Percentiles rank a stretch among this genome's conserved stretches.
These are phyloP conservation scores for Pseudopipra pipra DNA, from an alignment of 2,113 vertebrate species.

Conservation along the genomic window DNA sequence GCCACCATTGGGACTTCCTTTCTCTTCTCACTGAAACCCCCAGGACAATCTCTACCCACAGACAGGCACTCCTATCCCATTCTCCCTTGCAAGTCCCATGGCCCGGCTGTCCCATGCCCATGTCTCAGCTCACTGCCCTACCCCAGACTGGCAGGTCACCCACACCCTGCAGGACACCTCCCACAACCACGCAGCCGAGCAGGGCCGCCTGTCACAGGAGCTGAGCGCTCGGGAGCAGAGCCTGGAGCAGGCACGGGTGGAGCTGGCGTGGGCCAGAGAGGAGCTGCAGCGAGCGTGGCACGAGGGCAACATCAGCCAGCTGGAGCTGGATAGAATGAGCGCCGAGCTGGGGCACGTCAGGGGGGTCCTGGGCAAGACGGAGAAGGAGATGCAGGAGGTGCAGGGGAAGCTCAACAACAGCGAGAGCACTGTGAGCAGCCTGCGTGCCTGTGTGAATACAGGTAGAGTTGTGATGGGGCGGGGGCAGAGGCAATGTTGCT, in stretches of 20 bases:
- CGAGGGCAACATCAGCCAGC: neutral
- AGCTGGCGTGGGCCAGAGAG: neutral
- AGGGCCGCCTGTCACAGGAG: neutral
- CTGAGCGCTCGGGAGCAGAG: neutral
- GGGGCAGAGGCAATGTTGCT: accelerated
- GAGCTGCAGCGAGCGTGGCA: neutral
- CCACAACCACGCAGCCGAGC: neutral
- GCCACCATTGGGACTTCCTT: neutral
- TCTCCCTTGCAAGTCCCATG: neutral
- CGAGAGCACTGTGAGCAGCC: neutral
- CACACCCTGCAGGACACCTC: neutral
- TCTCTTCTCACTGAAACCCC: neutral
- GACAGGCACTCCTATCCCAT: neutral
- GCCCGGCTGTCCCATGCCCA: accelerated
- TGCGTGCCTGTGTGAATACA: neutral
- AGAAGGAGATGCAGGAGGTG: constrained; percentile 4
- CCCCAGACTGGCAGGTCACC: constrained; percentile 44
- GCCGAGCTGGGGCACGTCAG: accelerated
- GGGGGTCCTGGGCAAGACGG: neutral
- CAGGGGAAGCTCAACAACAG: constrained; percentile 16
- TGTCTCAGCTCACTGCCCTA: neutral
- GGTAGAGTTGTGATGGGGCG: neutral
- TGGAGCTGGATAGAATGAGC: neutral
- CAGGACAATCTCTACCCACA: neutral
- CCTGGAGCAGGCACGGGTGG: neutral